Conservation (phyloP, 2,113 vertebrate species). For the Odocoileus hemionus region DNA sequence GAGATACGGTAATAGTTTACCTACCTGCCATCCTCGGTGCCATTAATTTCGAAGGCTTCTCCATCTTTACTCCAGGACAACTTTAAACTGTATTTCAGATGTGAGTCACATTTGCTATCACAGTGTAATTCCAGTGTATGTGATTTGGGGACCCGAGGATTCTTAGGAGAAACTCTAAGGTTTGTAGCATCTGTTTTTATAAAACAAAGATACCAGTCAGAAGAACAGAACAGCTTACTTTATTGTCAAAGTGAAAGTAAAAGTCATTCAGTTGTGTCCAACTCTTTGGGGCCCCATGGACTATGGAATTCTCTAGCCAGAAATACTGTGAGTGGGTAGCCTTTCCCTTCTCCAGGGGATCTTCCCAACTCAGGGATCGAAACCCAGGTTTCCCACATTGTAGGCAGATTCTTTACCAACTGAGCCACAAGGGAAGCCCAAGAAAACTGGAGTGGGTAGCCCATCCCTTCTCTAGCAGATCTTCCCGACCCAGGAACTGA, state of each 20-base stretch:
- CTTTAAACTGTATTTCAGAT: conserved; percentile 87
- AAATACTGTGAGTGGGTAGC: background rate
- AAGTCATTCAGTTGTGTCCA: background rate
- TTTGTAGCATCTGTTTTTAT: conserved; percentile 89
- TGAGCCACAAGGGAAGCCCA: background rate
- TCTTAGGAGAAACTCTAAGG: conserved; percentile 83
- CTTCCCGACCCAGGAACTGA: background rate
- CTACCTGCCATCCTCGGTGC: conserved; percentile 86
- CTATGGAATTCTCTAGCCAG: background rate
- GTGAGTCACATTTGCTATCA: conserved; percentile 86
- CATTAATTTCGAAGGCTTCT: conserved; percentile 81
- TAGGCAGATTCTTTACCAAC: background rate
- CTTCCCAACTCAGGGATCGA: background rate
- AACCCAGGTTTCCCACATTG: background rate
- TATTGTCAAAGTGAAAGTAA: background rate
- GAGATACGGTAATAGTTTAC: background rate
- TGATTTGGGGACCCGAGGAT: conserved; percentile 84
- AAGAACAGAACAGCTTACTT: background rate
- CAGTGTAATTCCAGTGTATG: conserved; percentile 87
- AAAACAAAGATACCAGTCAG: conserved; percentile 60
- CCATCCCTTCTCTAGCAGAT: background rate
- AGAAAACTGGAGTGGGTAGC: background rate
- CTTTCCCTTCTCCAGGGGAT: background rate
- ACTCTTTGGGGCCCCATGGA: background rate
- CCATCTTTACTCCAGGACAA: conserved; percentile 92